These are phyloP conservation scores for Tenthredo amoena DNA, from an alignment of 2,888 invertebrate genomes.

Conservation along the genomic window DNA sequence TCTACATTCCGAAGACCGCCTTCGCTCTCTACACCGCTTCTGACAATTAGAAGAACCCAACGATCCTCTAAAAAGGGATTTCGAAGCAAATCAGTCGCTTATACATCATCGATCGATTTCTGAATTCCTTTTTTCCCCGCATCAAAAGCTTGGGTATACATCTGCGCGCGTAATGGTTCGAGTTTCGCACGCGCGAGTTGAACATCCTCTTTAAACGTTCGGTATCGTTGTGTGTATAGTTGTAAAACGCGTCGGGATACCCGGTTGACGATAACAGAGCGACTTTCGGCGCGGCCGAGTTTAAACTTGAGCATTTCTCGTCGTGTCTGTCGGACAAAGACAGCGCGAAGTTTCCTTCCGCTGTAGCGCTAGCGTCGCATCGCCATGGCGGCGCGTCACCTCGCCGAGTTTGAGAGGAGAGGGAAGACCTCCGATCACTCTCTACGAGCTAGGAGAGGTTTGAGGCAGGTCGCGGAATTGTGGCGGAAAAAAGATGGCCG, in stretches of 20 bases:
- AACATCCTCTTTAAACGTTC: constrained; percentile 36
- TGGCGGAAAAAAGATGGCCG: constrained; percentile 70
- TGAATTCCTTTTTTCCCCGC: not conserved
- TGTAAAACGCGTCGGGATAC: constrained; percentile 3
- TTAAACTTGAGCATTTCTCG: not conserved
- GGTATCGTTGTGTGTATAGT: not conserved
- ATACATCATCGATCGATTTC: not conserved
- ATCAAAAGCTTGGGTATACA: not conserved
- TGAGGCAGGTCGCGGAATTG: constrained; percentile 71
- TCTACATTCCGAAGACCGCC: not conserved
- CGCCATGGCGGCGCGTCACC: constrained; percentile 24
- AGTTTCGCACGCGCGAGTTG: not conserved
- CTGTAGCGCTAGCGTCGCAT: constrained; percentile 25
- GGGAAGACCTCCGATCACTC: constrained; percentile 57
- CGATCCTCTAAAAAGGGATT: too few species aligned
- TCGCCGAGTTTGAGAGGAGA: constrained; percentile 58
- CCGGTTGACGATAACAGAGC: constrained; percentile 4
- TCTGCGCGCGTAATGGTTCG: not conserved
- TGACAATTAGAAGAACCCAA: not conserved
- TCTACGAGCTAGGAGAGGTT: constrained; percentile 61
- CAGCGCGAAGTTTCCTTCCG: constrained; percentile 21
- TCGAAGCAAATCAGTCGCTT: not conserved
- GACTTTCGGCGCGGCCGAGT: not conserved
- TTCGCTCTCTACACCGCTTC: not conserved
- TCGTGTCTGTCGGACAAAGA: not conserved